Evolutionary conservation across 2,797 vertebrate species (phyloP), one percentile per base, ranked within the genome.

Genomic region (Cetoscarus ocellatus): DNA sequence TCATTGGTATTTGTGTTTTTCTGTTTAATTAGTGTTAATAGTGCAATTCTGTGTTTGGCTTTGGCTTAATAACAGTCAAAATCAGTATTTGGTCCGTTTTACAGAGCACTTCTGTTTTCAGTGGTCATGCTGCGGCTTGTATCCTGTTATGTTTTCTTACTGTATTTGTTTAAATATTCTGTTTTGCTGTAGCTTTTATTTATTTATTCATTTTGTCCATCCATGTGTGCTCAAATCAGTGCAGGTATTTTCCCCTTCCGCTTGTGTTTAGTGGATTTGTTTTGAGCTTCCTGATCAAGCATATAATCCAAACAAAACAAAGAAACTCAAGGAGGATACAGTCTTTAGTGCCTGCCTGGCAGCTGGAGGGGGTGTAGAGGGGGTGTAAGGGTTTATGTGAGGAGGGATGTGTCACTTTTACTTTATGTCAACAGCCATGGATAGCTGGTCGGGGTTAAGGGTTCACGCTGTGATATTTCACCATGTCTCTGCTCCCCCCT

Each of bases 391-490:
- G 70, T 82, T 80, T 70, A 71, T 79, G 76, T 61, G 85, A 80
- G 78, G 80, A 79, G 75, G 79, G 82, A 88, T 55, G 55, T 90
- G 92, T 91, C 92, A 92, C 75, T 34, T 86, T 85, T 57, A 82
- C 84, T 92, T 88, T 82, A 63, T 77, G 80, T 92, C 91, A 93
- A 49, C 88, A 78, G 79, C 77, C 83, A 71, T 73, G 75, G 78
- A 88, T 74, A 82, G 81, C 80, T 75, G 85, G 86, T 86, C 86
- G 59, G 83, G 84, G 89, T 84, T 91, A 88, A 92, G 73, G 64
- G 90, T 85, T 89, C 89, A 87, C 73, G 0, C 70, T 85, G 85
- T 86, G 91, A 91, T 91, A 90, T 91, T 91, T 92, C 85, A 64
- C 70, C 75, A 76, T 49, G 70, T 59, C 75, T 88, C 77, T 7